Conservation (phyloP, 2,113 vertebrate genomes). For the Furnarius figulus region DNA sequence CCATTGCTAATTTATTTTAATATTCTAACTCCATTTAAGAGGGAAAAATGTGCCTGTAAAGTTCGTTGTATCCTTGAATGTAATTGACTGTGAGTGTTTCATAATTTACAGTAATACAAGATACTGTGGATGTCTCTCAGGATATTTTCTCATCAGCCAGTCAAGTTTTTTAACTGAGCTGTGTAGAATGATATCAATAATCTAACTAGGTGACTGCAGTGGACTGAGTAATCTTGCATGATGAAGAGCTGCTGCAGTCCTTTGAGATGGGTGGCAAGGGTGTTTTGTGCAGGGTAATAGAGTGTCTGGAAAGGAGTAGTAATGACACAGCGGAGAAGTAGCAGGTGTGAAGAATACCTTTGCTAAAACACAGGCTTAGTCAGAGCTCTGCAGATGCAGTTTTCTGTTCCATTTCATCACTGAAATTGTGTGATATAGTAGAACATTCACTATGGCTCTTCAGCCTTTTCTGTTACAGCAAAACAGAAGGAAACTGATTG, state of each 20-base stretch:
- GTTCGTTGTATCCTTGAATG: slow-evolving; percentile 6
- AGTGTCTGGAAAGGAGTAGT: background rate
- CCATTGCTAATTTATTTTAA: background rate
- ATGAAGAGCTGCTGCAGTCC: slow-evolving; percentile 7
- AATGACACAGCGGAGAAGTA: background rate
- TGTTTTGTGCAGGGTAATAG: background rate
- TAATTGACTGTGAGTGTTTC: slow-evolving; percentile 17
- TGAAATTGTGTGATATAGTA: background rate
- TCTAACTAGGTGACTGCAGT: background rate
- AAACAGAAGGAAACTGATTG: background rate
- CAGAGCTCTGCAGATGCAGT: slow-evolving; percentile 4
- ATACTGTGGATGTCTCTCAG: background rate
- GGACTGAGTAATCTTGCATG: background rate
- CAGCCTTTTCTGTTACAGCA: background rate
- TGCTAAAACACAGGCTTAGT: slow-evolving; percentile 2
- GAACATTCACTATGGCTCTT: background rate
- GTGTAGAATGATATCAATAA: background rate
- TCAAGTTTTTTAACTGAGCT: background rate
- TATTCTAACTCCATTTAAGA: background rate
- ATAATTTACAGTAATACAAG: slow-evolving; percentile 14
- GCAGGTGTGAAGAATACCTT: slow-evolving; percentile 5
- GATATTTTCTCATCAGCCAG: background rate
- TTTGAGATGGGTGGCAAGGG: background rate
- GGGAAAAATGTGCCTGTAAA: background rate
- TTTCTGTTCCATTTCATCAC: background rate